Base-by-base conservation (phyloP, 2,888 invertebrate genomes). In the Criorhina ranunculi region DNA sequence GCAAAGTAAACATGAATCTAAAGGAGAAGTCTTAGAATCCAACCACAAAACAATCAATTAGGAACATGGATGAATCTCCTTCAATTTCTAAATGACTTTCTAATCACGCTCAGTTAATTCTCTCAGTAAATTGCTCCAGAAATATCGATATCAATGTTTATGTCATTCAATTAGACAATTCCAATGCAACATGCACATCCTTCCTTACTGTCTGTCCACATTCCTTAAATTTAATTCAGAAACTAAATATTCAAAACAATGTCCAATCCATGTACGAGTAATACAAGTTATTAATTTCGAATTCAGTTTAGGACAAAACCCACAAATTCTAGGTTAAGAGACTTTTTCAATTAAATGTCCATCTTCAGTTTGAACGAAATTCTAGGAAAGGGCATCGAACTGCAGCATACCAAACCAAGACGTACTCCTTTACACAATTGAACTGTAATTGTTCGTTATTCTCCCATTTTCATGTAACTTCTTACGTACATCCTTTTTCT, bases 401-500 rank as follows among this genome's bases (percentile, higher is more conserved):
- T 49, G 0, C n/a, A 1, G 12, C 6, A 37, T 12, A 31, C 15
- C 31, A n/a, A n/a, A n/a, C n/a, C n/a, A n/a, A n/a, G 8, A 17
- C 15, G 11, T 33, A 15, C n/a, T 40, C 37, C 12, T 40, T 51
- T 29, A 35, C 31, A 46, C 60, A 24, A 19, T 24, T 19, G n/a
- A 49, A 64, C 11, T 49, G 12, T 35, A 49, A 64, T 51, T 66
- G 46, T 62, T 44, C 15, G 44, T 33, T 62, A 62, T 62, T 44
- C 29, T 46, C 46, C 12, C 19, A 12, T n/a, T n/a, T n/a, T n/a
- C 24, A 24, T 24, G 4, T 29, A 17, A n/a, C 35, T 37, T n/a
- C 8, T 33, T 51, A 35, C 64, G 64, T 66, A 29, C 15, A 55
- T 46, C 44, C 44, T 46, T 8, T 59, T n/a, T 9, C 31, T 17